A percentile compares a stretch with the other conserved stretches of the same genome.
phyloP scores from a whole-genome alignment of 2,888 invertebrate genomes.

The Adineta ricciae region DNA sequence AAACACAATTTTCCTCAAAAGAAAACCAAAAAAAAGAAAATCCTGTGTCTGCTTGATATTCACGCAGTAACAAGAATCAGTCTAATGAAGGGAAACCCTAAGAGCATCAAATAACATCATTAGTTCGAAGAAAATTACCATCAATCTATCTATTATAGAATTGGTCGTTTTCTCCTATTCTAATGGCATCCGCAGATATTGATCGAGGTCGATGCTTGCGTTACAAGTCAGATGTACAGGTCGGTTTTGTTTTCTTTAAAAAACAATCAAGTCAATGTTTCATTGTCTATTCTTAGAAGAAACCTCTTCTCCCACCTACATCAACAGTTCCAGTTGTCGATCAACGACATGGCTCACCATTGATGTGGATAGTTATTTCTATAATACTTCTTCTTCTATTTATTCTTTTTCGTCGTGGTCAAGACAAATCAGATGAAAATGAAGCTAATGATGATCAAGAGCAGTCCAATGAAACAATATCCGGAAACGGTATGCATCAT shows the following conservation, averaged over 20 bases:
- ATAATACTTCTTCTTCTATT: not conserved
- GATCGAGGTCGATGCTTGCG: not conserved
- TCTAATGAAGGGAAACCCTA: not conserved
- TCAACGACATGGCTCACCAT: not conserved
- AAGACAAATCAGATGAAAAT: not conserved
- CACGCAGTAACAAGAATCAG: not conserved
- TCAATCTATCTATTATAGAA: not conserved
- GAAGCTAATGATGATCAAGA: not conserved
- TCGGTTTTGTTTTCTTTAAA: not conserved
- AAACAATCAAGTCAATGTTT: too few species aligned
- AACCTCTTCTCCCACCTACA: not conserved
- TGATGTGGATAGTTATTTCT: not conserved
- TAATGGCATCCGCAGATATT: not conserved
- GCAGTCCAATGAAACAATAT: not conserved
- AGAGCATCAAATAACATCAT: not conserved
- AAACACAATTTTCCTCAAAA: too few species aligned
- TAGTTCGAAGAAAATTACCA: not conserved
- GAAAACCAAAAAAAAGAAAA: too few species aligned
- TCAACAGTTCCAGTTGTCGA: not conserved
- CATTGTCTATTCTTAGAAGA: not conserved
- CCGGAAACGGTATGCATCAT: not conserved
- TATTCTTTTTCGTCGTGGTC: not conserved
- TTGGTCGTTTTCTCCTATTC: not conserved
- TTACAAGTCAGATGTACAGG: conserved; percentile 22
- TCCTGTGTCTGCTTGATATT: not conserved